Conservation (phyloP, 2,888 invertebrate species). For the Ochropleura leucogaster region DNA sequence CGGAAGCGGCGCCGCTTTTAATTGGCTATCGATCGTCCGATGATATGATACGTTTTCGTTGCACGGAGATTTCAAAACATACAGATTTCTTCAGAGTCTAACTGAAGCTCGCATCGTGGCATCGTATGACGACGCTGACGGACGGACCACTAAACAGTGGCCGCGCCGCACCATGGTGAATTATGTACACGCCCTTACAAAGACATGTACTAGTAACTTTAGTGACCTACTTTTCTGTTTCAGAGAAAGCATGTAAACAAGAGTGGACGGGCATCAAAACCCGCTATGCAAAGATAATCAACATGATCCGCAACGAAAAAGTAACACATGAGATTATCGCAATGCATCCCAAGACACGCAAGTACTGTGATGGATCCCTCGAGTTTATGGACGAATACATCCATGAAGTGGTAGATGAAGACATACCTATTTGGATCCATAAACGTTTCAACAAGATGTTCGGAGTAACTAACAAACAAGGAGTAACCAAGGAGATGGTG, state of each 20-base stretch:
- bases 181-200: not conserved
- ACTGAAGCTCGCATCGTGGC: no score
- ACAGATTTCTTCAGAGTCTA: no score
- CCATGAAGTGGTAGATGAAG: constrained; percentile 47
- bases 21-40: no score
- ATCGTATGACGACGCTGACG: no score
- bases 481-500: constrained; percentile 57
- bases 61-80: no score
- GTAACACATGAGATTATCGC: constrained; percentile 50
- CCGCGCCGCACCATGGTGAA: no score
- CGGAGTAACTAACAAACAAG: constrained; percentile 48
- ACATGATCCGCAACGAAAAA: constrained; percentile 53
- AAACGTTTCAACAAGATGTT: constrained; percentile 55
- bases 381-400: constrained; percentile 53
- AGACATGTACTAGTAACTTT: not conserved
- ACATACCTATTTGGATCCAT: constrained; percentile 43
- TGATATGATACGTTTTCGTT: no score
- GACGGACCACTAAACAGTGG: no score
- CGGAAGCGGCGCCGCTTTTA: no score
- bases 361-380: constrained; percentile 48
- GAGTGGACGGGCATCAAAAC: constrained; percentile 50
- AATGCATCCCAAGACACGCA: constrained; percentile 52
- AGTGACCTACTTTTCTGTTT: constrained; percentile 13
- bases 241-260: constrained; percentile 48
- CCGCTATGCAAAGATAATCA: constrained; percentile 52